These are phyloP conservation scores for Palloptera scutellata DNA, from an alignment of 2,888 invertebrate species.

Conservation along the genomic window DNA sequence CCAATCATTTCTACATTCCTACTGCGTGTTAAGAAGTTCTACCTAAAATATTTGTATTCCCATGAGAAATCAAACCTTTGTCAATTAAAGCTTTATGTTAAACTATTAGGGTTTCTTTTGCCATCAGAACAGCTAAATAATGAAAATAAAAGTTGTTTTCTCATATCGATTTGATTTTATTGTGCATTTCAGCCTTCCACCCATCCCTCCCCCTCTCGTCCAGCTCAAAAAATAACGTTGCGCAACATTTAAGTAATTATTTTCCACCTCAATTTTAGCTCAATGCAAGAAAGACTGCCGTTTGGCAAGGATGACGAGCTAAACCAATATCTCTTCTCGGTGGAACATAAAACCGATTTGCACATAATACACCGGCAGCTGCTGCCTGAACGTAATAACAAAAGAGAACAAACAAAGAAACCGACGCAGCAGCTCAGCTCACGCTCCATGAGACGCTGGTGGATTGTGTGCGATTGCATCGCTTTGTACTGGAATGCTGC, in stretches of 20 bases:
- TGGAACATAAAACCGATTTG: conserved; percentile 49
- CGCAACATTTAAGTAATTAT: neutral
- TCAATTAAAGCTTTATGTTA: too few relatives aligned
- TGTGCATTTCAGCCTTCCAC: too few relatives aligned
- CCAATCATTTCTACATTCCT: too few relatives aligned
- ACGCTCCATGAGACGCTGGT: conserved; percentile 44
- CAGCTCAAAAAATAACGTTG: too few relatives aligned
- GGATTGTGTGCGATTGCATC: conserved; percentile 59
- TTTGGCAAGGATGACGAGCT: conserved; percentile 44
- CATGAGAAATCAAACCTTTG: too few relatives aligned
- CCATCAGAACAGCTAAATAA: too few relatives aligned
- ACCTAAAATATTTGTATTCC: too few relatives aligned
- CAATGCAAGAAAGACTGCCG: conserved; percentile 31
- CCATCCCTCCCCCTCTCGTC: too few relatives aligned
- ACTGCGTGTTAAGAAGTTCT: too few relatives aligned
- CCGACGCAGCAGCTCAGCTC: conserved; percentile 19
- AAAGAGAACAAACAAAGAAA: conserved; percentile 2
- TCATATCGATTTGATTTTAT: too few relatives aligned
- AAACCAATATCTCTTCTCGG: conserved; percentile 49
- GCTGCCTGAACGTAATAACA: neutral
- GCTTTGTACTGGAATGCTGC: conserved; percentile 56
- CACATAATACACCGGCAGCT: conserved; percentile 9
- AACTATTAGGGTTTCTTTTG: too few relatives aligned
- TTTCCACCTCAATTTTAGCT: conserved; percentile 19
- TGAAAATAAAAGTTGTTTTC: too few relatives aligned